A percentile compares a stretch with the other conserved stretches of the same genome.
These are phyloP conservation scores for Corvus hawaiiensis DNA, from an alignment of 2,113 vertebrate genomes.

Conservation along the genomic window DNA sequence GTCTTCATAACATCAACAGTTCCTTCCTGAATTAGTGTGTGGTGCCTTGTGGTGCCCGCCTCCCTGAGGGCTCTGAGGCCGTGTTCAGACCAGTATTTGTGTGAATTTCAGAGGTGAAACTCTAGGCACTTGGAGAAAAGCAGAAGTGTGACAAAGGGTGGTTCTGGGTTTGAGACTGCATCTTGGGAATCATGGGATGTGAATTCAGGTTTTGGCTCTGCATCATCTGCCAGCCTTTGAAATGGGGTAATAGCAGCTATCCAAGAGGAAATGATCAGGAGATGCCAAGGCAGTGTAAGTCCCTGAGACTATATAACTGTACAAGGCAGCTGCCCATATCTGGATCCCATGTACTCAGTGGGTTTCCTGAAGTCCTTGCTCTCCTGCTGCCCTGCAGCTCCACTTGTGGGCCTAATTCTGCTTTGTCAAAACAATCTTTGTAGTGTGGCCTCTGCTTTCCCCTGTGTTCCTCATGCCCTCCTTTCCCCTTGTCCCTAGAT, in stretches of 20 bases:
- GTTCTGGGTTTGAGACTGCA: not conserved
- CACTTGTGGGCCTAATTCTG: not conserved
- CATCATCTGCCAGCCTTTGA: not conserved
- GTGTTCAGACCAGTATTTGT: not conserved
- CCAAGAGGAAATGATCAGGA: not conserved
- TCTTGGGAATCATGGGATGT: not conserved
- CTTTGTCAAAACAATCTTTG: not conserved
- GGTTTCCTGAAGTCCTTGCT: not conserved
- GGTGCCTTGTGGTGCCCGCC: not conserved
- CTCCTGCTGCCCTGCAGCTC: not conserved
- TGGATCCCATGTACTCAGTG: not conserved
- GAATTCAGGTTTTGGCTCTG: not conserved
- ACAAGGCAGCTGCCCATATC: not conserved
- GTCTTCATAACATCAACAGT: not conserved
- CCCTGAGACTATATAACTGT: not conserved
- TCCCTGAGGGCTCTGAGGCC: not conserved
- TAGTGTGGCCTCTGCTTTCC: not conserved
- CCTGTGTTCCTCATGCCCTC: not conserved
- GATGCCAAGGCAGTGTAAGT: not conserved
- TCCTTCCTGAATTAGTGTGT: not conserved
- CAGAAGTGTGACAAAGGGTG: rapidly evolving
- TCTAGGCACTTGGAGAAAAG: not conserved
- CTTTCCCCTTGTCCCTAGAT: not conserved
- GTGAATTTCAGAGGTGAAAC: not conserved
- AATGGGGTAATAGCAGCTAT: not conserved